Conservation (phyloP, 2,113 vertebrate species). For the Oxyruncus cristatus region DNA sequence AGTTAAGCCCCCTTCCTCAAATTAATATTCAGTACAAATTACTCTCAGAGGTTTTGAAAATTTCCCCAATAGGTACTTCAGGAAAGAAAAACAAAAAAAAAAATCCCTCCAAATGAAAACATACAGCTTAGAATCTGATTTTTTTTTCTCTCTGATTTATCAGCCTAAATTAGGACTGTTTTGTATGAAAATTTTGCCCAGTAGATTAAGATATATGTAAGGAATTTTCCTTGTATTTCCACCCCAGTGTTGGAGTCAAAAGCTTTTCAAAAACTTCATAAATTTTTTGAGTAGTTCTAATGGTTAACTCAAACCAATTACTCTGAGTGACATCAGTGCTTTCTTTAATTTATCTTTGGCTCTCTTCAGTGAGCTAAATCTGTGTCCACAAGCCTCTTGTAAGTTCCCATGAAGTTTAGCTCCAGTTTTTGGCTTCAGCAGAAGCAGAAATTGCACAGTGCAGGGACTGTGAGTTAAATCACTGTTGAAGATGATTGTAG, state of each 20-base stretch:
- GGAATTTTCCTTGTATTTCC: not conserved
- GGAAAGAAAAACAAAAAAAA: not conserved
- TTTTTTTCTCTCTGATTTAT: not conserved
- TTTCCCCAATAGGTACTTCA: not conserved
- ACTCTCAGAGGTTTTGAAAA: not conserved
- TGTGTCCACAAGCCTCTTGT: not conserved
- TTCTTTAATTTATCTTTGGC: not conserved
- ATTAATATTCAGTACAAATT: conserved; percentile 15
- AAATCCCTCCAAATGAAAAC: not conserved
- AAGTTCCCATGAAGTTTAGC: conserved; percentile 34
- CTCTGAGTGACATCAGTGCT: not conserved
- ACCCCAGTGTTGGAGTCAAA: not conserved
- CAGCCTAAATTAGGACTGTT: conserved; percentile 6
- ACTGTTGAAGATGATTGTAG: not conserved
- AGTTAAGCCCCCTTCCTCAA: not conserved
- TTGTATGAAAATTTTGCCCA: not conserved
- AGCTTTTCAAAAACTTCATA: not conserved
- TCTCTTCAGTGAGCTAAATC: not conserved
- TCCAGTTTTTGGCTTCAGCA: not conserved
- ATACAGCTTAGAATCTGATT: not conserved
- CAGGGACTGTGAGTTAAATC: not conserved
- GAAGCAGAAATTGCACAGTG: not conserved
- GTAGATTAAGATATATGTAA: not conserved
- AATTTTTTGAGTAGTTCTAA: not conserved
- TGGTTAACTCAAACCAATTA: not conserved